Evolutionary conservation across 2,888 invertebrate genomes (phyloP).

Genomic region (Fissipunctia ypsillon): DNA sequence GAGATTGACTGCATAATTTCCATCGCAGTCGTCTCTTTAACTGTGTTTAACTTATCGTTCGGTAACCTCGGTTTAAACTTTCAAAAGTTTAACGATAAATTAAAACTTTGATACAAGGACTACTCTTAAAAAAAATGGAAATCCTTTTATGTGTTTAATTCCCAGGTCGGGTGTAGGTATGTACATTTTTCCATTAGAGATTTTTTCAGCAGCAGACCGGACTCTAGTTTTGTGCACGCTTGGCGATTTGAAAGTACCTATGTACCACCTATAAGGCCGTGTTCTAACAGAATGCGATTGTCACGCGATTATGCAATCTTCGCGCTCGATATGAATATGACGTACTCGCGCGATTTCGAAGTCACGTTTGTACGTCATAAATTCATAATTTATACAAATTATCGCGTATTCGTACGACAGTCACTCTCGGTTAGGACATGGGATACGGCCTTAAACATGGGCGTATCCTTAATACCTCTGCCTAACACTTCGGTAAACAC

Average conservation of each 20-base stretch:
- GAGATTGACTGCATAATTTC: slow-evolving; percentile 45
- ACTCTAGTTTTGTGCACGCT: background rate
- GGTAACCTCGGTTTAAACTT: background rate
- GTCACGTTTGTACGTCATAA: background rate
- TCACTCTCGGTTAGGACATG: no score
- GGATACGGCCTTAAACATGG: no score
- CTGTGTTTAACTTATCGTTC: slow-evolving; percentile 16
- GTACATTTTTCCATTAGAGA: background rate
- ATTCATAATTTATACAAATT: background rate
- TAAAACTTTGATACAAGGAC: background rate
- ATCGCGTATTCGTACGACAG: no score
- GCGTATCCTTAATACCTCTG: background rate
- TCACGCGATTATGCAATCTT: background rate
- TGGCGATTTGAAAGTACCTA: no score
- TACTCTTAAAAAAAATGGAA: background rate
- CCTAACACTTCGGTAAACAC: no score
- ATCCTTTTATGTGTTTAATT: background rate
- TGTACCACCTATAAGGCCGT: background rate
- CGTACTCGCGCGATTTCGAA: background rate
- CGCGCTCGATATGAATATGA: no score
- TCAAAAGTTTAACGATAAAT: background rate
- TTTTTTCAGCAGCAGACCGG: background rate
- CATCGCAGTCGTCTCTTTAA: slow-evolving; percentile 8
- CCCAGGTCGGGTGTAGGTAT: background rate
- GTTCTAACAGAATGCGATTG: background rate